Evolutionary conservation across 2,113 vertebrate species (phyloP).

Genomic region (Dendropsophus ebraccatus): DNA sequence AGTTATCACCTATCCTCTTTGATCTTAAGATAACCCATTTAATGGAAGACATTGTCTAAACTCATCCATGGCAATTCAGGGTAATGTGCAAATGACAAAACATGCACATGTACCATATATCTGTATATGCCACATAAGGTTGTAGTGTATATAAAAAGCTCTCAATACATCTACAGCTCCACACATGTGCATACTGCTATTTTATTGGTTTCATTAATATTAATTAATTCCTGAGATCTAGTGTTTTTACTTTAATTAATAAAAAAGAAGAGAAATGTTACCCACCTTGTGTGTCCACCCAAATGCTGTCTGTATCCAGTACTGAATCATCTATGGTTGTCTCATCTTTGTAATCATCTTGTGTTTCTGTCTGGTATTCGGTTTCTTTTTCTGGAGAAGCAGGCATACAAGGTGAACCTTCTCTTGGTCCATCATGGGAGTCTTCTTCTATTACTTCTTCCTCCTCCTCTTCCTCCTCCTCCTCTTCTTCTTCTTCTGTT

Average conservation of each 20-base stretch:
- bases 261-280: constrained; percentile 65
- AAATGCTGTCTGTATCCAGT: constrained; percentile 95
- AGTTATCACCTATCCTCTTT: no score
- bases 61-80: not conserved
- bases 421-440: constrained; percentile 76
- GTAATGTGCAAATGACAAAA: not conserved
- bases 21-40: no score
- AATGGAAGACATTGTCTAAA: not conserved
- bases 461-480: constrained; percentile 70
- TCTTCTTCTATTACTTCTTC: constrained; percentile 79
- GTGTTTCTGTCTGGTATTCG: constrained; percentile 87
- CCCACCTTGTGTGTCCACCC: constrained; percentile 98
- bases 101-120: not conserved
- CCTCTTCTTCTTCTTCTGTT: constrained; percentile 69
- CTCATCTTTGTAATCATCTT: constrained; percentile 92
- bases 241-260: not conserved
- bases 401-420: constrained; percentile 77
- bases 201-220: not conserved
- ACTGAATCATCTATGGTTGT: constrained; percentile 97
- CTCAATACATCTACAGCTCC: not conserved
- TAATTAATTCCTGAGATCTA: not conserved
- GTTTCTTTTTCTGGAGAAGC: constrained; percentile 79
- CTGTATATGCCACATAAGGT: not conserved
- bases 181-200: not conserved
- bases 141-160: not conserved